These are phyloP conservation scores for Sebastes baramenuke DNA, from an alignment of 2,797 vertebrate species.

Conservation along the genomic window DNA sequence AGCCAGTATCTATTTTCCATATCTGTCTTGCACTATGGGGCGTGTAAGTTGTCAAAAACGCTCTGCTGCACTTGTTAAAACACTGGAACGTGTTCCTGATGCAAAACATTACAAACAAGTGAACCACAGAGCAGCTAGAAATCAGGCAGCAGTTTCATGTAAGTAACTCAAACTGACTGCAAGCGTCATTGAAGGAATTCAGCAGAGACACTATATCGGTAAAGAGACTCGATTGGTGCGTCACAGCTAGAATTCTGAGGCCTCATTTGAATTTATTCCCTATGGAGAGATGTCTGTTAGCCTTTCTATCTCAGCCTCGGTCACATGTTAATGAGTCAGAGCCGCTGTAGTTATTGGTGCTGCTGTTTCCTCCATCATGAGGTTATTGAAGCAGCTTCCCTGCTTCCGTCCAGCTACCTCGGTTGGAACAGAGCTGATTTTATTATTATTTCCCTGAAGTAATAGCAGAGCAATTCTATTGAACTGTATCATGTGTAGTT, in stretches of 20 bases:
- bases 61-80: background rate
- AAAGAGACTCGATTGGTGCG: no score
- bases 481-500: background rate
- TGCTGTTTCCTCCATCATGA: background rate
- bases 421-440: slow-evolving; percentile 1
- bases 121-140: background rate
- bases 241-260: background rate
- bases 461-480: background rate
- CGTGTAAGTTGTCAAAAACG: background rate
- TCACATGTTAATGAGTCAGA: background rate
- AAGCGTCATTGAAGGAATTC: background rate
- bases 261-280: background rate
- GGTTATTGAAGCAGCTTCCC: background rate
- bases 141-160: background rate
- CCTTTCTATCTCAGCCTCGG: background rate
- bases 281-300: background rate
- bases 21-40: background rate
- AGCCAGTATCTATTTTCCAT: background rate
- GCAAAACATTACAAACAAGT: background rate
- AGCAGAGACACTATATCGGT: background rate
- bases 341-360: background rate
- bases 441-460: no score
- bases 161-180: background rate
- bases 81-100: background rate
- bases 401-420: background rate